A percentile compares a stretch with the other conserved stretches of the same genome.
Conservation (phyloP, 1,140 invertebrate species). For the Drosophila ogumai region DNA sequence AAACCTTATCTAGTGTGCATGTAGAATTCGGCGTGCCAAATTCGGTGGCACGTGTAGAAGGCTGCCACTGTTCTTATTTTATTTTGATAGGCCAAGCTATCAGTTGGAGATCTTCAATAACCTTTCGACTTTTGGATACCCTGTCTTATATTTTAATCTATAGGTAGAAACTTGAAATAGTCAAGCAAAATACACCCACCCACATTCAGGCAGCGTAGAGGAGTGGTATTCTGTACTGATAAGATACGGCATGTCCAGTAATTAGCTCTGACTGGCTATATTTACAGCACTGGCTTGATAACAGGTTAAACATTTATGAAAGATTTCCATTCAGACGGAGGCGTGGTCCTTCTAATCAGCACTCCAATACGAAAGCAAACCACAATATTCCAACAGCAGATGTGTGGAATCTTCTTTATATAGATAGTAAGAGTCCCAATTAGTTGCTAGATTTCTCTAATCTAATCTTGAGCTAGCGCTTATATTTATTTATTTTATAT, state of each 20-base stretch:
- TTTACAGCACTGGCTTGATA: constrained; percentile 16
- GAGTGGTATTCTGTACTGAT: constrained; percentile 20
- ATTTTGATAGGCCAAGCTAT: not conserved
- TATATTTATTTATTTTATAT: not conserved
- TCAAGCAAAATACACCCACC: not conserved
- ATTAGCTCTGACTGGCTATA: constrained; percentile 37
- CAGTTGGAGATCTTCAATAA: not conserved
- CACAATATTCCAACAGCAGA: not conserved
- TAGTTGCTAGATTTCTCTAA: constrained; percentile 11
- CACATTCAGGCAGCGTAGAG: not conserved
- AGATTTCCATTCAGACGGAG: constrained; percentile 53
- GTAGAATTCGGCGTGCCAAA: constrained; percentile 14
- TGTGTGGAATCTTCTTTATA: constrained; percentile 25
- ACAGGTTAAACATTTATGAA: constrained; percentile 16
- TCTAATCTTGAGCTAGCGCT: constrained; percentile 16
- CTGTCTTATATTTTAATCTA: not conserved
- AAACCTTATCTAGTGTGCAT: constrained; percentile 11
- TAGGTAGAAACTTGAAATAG: not conserved
- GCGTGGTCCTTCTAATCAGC: constrained; percentile 43
- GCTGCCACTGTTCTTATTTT: constrained; percentile 4
- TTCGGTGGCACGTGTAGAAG: constrained; percentile 31
- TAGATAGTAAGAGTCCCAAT: constrained; percentile 4
- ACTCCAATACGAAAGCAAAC: not conserved
- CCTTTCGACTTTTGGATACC: constrained; percentile 9
- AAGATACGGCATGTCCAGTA: constrained; percentile 40